A percentile compares a stretch with the other conserved stretches of the same genome.
Evolutionary conservation across 2,888 invertebrate genomes (phyloP).

Genomic region (Crocallis elinguaria): DNA sequence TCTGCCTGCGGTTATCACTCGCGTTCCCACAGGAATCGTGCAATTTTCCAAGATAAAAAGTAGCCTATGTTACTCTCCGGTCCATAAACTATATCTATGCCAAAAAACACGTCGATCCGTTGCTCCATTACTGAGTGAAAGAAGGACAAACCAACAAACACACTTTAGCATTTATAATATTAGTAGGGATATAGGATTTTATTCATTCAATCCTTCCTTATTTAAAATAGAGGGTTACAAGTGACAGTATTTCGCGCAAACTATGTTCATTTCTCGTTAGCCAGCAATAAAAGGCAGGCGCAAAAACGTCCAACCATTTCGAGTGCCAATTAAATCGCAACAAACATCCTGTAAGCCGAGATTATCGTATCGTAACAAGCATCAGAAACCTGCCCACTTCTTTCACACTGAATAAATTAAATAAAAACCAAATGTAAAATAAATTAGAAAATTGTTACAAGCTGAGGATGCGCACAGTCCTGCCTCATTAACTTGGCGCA

Average conservation of each 20-base stretch:
- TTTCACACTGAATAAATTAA: slow-evolving; percentile 81
- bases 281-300: slow-evolving; percentile 68
- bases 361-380: slow-evolving; percentile 82
- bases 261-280: slow-evolving; percentile 61
- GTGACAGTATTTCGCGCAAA: slow-evolving; percentile 48
- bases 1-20: too few species aligned
- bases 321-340: slow-evolving; percentile 81
- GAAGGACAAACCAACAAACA: too few species aligned
- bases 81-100: too few species aligned
- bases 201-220: too few species aligned
- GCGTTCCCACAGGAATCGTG: too few species aligned
- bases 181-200: too few species aligned
- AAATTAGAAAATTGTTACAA: slow-evolving; percentile 72
- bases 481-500: slow-evolving; percentile 67
- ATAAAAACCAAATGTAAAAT: slow-evolving; percentile 79
- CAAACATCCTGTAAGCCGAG: slow-evolving; percentile 81
- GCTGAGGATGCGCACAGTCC: slow-evolving; percentile 45
- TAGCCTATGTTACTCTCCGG: too few species aligned
- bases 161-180: too few species aligned
- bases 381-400: slow-evolving; percentile 77
- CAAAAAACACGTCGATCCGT: too few species aligned
- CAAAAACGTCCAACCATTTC: slow-evolving; percentile 71
- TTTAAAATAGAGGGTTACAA: slow-evolving; percentile 40
- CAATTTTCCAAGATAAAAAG: too few species aligned
- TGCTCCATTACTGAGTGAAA: too few species aligned